Evolutionary conservation across 2,113 vertebrate species (phyloP).

Genomic region (Suricata suricatta): DNA sequence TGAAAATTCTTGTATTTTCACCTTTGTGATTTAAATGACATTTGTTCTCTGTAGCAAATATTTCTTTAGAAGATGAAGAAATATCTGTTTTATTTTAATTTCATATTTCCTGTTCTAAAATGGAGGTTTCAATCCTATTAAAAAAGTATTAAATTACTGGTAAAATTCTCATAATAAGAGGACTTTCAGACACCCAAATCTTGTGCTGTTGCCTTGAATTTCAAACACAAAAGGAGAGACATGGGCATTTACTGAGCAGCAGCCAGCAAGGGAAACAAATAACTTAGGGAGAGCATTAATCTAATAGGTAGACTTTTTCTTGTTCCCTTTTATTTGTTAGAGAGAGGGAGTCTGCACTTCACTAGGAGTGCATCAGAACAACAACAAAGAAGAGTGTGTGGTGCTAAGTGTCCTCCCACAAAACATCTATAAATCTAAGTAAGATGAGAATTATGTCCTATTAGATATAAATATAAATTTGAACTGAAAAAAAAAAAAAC

Average conservation of each 20-base stretch:
- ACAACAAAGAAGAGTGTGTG: not conserved
- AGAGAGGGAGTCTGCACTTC: not conserved
- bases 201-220: not conserved
- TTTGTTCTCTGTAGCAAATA: not conserved
- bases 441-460: not conserved
- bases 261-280: not conserved
- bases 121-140: not conserved
- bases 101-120: not conserved
- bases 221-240: not conserved
- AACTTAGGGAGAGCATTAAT: not conserved
- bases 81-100: slow-evolving; percentile 7
- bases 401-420: not conserved
- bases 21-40: not conserved
- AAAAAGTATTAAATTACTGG: not conserved
- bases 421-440: not conserved
- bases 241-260: not conserved
- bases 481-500: not conserved
- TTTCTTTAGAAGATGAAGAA: not conserved
- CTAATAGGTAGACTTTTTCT: not conserved
- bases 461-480: not conserved
- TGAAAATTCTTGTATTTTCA: slow-evolving; percentile 31
- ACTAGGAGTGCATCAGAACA: not conserved
- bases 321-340: not conserved
- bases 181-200: not conserved
- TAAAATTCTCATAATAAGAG: not conserved